Percentiles rank a stretch among this genome's conserved stretches.
Evolutionary conservation across 2,888 invertebrate genomes (phyloP).

Genomic region (Amaurobius ferox): DNA sequence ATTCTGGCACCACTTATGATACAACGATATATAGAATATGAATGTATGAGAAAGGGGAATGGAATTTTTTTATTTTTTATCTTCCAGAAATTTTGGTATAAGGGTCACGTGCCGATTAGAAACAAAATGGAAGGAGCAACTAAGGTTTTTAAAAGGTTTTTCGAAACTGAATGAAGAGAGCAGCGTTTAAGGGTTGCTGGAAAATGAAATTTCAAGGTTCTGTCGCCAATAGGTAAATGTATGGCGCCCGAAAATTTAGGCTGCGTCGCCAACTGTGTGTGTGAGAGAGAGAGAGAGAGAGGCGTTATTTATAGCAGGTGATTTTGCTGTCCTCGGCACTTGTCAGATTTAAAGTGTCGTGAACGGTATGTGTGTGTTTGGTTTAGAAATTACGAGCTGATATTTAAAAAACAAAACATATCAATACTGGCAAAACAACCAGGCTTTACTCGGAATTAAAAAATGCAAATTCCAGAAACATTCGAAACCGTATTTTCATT

Average conservation of each 20-base stretch:
- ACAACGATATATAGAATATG: too few relatives aligned
- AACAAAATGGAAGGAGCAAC: neutral
- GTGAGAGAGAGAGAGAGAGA: too few relatives aligned
- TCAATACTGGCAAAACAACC: too few relatives aligned
- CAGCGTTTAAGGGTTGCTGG: neutral
- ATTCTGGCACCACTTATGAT: too few relatives aligned
- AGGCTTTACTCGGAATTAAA: too few relatives aligned
- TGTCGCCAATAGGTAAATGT: conserved; percentile 28
- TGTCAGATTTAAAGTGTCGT: neutral
- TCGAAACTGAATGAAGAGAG: conserved; percentile 9
- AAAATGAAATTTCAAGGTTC: conserved; percentile 24
- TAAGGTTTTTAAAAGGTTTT: neutral
- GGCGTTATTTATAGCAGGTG: neutral
- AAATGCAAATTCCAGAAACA: too few relatives aligned
- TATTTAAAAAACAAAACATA: too few relatives aligned
- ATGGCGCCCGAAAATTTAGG: neutral
- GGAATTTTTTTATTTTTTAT: too few relatives aligned
- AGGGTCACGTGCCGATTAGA: neutral
- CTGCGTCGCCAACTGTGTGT: neutral
- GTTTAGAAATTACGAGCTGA: too few relatives aligned
- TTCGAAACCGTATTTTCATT: too few relatives aligned
- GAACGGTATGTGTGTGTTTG: too few relatives aligned
- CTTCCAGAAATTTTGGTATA: neutral
- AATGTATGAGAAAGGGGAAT: too few relatives aligned
- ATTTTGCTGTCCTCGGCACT: neutral